phyloP scores from a whole-genome alignment of 1,140 invertebrate genomes.

The Teleopsis dalmanni region DNA sequence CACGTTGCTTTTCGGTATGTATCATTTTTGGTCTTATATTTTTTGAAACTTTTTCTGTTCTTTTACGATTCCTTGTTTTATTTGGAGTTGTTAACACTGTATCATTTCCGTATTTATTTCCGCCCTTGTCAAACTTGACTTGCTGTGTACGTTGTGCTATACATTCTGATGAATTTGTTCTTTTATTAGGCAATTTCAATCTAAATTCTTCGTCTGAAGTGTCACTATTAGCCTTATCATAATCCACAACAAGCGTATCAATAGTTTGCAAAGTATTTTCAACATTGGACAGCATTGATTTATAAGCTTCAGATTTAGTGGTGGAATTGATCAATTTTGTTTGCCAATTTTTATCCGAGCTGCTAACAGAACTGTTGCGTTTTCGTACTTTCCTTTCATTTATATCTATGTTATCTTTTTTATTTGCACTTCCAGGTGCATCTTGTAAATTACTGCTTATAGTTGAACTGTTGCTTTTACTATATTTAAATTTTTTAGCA shows the following conservation, averaged over 20 bases:
- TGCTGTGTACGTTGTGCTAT: conserved; percentile 13
- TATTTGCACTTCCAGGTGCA: conserved; percentile 6
- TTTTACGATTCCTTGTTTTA: conserved; percentile 11
- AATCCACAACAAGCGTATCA: conserved; percentile 29
- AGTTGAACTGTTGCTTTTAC: neutral
- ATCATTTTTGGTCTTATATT: conserved; percentile 59
- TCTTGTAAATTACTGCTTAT: conserved; percentile 1
- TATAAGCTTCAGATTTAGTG: conserved; percentile 16
- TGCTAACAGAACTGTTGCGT: conserved; percentile 23
- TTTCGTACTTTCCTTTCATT: conserved; percentile 9
- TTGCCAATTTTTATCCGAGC: conserved; percentile 34
- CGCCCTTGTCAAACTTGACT: neutral
- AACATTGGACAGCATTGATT: conserved; percentile 22
- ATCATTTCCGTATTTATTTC: conserved; percentile 3
- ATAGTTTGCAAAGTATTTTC: conserved; percentile 21
- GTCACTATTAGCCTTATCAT: neutral
- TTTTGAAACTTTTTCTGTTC: conserved; percentile 6
- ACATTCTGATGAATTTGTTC: conserved; percentile 2
- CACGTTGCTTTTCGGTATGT: conserved; percentile 59
- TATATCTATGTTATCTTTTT: conserved; percentile 13
- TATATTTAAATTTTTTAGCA: conserved; percentile 21
- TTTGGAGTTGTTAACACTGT: neutral
- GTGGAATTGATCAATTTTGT: conserved; percentile 21
- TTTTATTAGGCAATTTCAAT: too few relatives aligned
- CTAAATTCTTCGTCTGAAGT: neutral